phyloP scores from a whole-genome alignment of 2,113 vertebrate species.

The Propithecus coquereli region DNA sequence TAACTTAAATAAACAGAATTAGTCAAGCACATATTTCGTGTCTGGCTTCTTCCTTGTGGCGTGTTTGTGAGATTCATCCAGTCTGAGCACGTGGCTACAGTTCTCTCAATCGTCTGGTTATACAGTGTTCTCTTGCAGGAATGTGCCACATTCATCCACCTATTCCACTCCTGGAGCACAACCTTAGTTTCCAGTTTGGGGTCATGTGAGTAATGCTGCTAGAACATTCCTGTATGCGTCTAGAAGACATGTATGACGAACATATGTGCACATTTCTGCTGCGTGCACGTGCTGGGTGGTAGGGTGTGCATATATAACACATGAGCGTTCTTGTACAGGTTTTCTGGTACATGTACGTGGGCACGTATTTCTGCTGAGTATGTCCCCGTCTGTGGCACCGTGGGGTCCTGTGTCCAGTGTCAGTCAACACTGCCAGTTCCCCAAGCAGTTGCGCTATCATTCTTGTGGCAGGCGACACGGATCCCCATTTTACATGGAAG shows the following conservation, averaged over 20 bases:
- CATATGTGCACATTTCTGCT: fast-evolving
- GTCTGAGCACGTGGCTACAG: fast-evolving
- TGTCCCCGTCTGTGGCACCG: fast-evolving
- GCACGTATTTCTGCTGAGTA: not conserved
- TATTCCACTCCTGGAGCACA: fast-evolving
- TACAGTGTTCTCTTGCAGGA: fast-evolving
- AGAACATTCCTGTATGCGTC: fast-evolving
- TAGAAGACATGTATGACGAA: fast-evolving
- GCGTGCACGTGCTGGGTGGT: fast-evolving
- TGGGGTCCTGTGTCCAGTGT: not conserved
- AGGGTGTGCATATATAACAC: fast-evolving
- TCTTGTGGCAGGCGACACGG: not conserved
- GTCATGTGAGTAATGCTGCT: fast-evolving
- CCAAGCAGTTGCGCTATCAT: fast-evolving
- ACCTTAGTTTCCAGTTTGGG: not conserved
- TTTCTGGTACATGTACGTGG: not conserved
- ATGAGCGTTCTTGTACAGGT: fast-evolving
- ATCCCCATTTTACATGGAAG: too few relatives aligned
- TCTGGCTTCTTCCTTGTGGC: fast-evolving
- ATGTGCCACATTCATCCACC: fast-evolving
- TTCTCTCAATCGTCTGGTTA: fast-evolving
- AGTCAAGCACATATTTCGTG: fast-evolving
- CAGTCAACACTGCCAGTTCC: not conserved
- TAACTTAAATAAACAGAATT: not conserved
- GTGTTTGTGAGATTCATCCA: fast-evolving